Evolutionary conservation across 2,797 vertebrate species (phyloP).

Genomic region (Pseudocheirus occidentalis): DNA sequence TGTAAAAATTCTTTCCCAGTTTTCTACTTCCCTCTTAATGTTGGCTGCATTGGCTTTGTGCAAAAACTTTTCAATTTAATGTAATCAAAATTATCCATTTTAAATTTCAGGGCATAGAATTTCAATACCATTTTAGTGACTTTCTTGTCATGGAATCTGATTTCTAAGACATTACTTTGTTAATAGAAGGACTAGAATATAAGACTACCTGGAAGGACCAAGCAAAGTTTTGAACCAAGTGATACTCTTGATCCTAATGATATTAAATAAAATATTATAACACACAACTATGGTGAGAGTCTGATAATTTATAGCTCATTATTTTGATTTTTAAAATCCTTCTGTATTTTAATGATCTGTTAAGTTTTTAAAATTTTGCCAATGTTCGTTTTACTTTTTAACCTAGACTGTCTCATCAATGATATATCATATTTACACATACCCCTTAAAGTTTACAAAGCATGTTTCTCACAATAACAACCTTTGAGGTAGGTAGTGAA

Average conservation of each 20-base stretch:
- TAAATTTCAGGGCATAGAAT: not conserved
- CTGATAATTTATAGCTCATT: not conserved
- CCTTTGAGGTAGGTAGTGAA: not conserved
- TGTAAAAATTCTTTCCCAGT: no score
- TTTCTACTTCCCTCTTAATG: no score
- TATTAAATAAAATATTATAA: not conserved
- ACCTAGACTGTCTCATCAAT: not conserved
- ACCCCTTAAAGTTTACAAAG: not conserved
- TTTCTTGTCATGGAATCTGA: conserved; percentile 29
- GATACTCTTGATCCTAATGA: not conserved
- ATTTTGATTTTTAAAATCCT: not conserved
- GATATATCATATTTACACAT: not conserved
- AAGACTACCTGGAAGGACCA: not conserved
- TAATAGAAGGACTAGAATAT: not conserved
- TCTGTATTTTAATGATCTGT: not conserved
- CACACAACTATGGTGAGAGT: not conserved
- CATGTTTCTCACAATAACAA: not conserved
- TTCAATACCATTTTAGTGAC: not conserved
- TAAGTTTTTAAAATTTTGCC: not conserved
- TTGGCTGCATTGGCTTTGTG: no score
- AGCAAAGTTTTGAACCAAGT: not conserved
- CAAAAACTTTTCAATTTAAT: no score
- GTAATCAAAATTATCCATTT: no score
- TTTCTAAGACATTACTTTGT: conserved; percentile 47
- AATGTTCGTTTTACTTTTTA: not conserved